Evolutionary conservation across 2,888 invertebrate species (phyloP), one percentile per base, ranked within the genome.

Genomic region (Tinea semifulvella): DNA sequence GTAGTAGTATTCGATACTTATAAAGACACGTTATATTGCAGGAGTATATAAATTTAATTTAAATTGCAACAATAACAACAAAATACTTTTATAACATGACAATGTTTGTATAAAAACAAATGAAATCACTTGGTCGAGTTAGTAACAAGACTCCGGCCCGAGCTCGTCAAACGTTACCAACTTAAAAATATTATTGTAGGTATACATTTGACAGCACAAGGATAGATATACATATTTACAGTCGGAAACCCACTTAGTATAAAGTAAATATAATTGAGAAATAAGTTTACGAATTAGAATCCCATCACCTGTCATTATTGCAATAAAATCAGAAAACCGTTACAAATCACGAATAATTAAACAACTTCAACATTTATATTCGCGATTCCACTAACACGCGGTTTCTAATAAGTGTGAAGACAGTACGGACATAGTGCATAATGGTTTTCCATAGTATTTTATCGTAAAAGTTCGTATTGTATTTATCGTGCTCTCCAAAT

Each of bases 61-160:
- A 38, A 38, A 17, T 3, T 19, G n/a, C 20, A 39, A 39, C 39
- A 39, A 39, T 39, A 39, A 39, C 19, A 39, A 39, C 39, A 39
- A 39, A 39, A 39, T 39, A 39, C 39, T 19, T 22, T 3, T 40
- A 8, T 22, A 36, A 40, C 40, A 40, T 22, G 40, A 17, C 2
- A 22, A 4, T 2, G 7, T 35, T 26, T 35, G 13, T 35, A 35
- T 14, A 18, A 36, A 16, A 36, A 36, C 36, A 36, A 18, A 18
- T 18, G 22, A 22, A 7, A 31, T 11, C 31, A 31, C 31, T n/a
- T 31, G 13, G 31, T 31, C 31, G 31, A 31, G 31, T 31, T 14
- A n/a, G n/a, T 31, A 31, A 31, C 13, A 31, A 31, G 31, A 31
- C 31, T 31, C 14, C n/a, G 13, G 31, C 14, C 31, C 31, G 13